Conservation (phyloP, 2,888 invertebrate genomes). For the Carpatolechia fugitivella region DNA sequence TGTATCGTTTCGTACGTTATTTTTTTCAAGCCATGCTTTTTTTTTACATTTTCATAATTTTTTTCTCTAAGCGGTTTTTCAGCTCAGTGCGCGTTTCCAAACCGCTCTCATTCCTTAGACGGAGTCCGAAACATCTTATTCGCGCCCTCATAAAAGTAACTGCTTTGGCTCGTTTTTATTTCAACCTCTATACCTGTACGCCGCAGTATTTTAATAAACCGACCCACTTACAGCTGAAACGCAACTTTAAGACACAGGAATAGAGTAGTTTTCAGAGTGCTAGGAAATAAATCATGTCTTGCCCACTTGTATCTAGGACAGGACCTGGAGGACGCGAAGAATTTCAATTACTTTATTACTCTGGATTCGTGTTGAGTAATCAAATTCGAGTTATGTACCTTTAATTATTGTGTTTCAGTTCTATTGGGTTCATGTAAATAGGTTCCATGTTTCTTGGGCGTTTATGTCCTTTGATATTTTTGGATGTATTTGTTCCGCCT, state of each 20-base stretch:
- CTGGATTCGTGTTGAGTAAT: constrained; percentile 12
- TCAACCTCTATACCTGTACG: constrained; percentile 76
- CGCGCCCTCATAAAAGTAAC: constrained; percentile 80
- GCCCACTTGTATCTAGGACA: constrained; percentile 75
- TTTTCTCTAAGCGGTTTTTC: constrained; percentile 24
- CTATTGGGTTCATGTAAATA: background rate
- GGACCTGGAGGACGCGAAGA: constrained; percentile 71
- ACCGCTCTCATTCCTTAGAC: constrained; percentile 68
- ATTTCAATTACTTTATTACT: constrained; percentile 76
- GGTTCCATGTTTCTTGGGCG: background rate
- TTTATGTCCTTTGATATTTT: too few relatives aligned
- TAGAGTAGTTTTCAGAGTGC: constrained; percentile 37
- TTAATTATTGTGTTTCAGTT: background rate
- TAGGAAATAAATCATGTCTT: constrained; percentile 56
- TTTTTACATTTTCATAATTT: too few relatives aligned
- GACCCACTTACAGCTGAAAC: constrained; percentile 33
- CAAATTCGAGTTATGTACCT: constrained; percentile 15
- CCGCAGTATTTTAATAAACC: constrained; percentile 79
- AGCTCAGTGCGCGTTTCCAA: constrained; percentile 35
- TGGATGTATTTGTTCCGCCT: too few relatives aligned
- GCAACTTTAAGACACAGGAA: constrained; percentile 30
- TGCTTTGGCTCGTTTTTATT: constrained; percentile 78
- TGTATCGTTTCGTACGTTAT: too few relatives aligned
- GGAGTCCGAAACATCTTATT: constrained; percentile 79
- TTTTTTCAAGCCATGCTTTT: too few relatives aligned